Conservation (phyloP, 2,797 vertebrate genomes). For the Hipposideros larvatus region DNA sequence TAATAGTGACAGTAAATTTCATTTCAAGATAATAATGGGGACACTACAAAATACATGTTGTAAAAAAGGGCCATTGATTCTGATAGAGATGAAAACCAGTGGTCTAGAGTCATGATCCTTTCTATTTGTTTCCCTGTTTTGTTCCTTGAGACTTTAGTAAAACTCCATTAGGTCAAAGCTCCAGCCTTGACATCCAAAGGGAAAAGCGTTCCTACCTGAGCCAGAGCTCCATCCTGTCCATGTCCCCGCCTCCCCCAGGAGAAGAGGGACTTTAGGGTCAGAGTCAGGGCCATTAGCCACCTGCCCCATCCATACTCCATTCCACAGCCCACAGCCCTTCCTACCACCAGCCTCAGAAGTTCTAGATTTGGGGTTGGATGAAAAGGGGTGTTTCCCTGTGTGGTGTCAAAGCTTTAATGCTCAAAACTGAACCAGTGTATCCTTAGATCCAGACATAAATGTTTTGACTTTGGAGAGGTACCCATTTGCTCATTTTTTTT, state of each 20-base stretch:
- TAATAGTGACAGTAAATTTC: slow-evolving; percentile 39
- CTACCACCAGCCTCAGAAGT: not conserved
- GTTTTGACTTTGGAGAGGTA: slow-evolving; percentile 10
- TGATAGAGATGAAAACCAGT: not conserved
- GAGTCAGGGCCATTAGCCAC: not conserved
- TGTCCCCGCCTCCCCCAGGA: not conserved
- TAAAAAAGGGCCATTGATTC: not conserved
- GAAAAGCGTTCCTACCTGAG: not conserved
- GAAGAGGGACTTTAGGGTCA: not conserved
- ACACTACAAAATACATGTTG: not conserved
- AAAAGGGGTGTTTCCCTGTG: not conserved
- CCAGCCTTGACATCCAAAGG: not conserved
- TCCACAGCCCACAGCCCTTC: not conserved
- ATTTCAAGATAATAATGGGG: slow-evolving; percentile 1
- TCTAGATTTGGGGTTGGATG: not conserved
- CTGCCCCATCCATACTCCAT: not conserved
- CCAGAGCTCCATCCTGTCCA: not conserved
- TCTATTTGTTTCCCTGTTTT: not conserved
- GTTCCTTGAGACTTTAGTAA: not conserved
- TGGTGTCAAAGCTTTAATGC: not conserved
- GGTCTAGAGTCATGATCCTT: not conserved
- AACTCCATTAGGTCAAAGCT: not conserved
- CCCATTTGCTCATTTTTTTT: not conserved
- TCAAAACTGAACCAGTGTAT: not conserved
- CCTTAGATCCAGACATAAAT: slow-evolving; percentile 46